Percentiles rank a stretch among this genome's conserved stretches.
These are phyloP conservation scores for Microcebus jonahi DNA, from an alignment of 2,113 vertebrate genomes.

Conservation along the genomic window DNA sequence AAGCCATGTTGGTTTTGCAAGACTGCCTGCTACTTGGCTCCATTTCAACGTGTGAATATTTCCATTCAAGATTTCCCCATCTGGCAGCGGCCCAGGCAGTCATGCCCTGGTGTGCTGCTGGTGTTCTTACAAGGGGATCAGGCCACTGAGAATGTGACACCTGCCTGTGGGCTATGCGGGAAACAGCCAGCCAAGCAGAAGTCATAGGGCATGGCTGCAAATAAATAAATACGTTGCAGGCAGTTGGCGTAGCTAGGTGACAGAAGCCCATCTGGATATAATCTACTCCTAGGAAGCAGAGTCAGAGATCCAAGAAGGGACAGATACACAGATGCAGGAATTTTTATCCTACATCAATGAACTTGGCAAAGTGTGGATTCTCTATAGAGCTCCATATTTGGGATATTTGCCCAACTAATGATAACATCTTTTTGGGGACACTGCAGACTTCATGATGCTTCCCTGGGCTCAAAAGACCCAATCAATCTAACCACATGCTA, in stretches of 20 bases:
- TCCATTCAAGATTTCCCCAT: conserved; percentile 46
- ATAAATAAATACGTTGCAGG: background rate
- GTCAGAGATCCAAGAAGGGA: background rate
- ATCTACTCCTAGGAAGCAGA: background rate
- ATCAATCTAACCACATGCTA: background rate
- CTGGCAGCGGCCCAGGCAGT: conserved; percentile 54
- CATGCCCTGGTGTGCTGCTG: background rate
- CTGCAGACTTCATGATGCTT: background rate
- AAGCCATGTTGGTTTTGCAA: conserved; percentile 54
- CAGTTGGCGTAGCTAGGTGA: conserved; percentile 29
- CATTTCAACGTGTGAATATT: background rate
- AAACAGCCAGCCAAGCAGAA: conserved; percentile 17
- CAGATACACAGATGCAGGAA: background rate
- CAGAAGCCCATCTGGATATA: conserved; percentile 53
- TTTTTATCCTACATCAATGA: background rate
- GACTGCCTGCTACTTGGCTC: conserved; percentile 53
- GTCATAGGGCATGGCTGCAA: background rate
- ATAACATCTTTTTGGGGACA: background rate
- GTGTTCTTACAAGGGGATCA: conserved; percentile 58
- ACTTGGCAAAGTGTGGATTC: background rate
- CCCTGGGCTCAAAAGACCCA: background rate
- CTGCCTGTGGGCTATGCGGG: background rate
- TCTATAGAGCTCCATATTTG: background rate
- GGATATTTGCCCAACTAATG: background rate
- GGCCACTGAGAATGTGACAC: background rate